Base-by-base conservation (phyloP, 2,113 vertebrate genomes). In the Lota lota region DNA sequence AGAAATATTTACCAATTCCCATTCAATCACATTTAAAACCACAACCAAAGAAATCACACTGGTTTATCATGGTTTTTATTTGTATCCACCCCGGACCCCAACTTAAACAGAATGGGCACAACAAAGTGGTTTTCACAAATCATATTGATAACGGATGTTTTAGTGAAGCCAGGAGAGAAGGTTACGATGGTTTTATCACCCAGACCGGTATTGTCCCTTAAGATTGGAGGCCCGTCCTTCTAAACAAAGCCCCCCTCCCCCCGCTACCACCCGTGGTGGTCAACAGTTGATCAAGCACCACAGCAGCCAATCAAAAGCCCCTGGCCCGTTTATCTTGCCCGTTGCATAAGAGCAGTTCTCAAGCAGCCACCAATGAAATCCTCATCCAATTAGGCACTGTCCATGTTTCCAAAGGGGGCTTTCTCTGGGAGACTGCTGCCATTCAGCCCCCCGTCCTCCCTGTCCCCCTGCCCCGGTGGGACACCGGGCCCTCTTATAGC, bases 381-480 rank as follows among this genome's bases (percentile, higher is more conserved):
- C 86, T 89, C 88, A 88, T 89, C 85, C 87, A 90, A 90, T 91
- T 92, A 91, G 85, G 73, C 72, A 81, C 85, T 78, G 82, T 85
- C 87, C 83, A 82, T 60, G 28, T 85, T 88, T 84, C 88, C 82
- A 87, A 88, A 91, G 89, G 84, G 84, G 81, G 82, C 77, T 89
- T 90, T 89, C 82, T 86, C 80, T 80, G 73, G 72, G 78, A 79
- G 83, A 80, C 80, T 76, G 79, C 73, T 83, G 80, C 84, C 83
- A 89, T 90, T 91, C 89, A 88, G 67, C 40, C 40, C 10, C 40
- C 12, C 40, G 3, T 47, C 40, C 40, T 6, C 11, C 36, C 36
- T 40, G 6, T 40, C 36, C 40, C 40, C 40, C 40, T 47, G 28
- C 28, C 28, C 28, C 28, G 28, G 2, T 33, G 83, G 88, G 84